Evolutionary conservation across 2,113 vertebrate species (phyloP), one percentile per base, ranked within the genome.

Genomic region (Myotis yumanensis): DNA sequence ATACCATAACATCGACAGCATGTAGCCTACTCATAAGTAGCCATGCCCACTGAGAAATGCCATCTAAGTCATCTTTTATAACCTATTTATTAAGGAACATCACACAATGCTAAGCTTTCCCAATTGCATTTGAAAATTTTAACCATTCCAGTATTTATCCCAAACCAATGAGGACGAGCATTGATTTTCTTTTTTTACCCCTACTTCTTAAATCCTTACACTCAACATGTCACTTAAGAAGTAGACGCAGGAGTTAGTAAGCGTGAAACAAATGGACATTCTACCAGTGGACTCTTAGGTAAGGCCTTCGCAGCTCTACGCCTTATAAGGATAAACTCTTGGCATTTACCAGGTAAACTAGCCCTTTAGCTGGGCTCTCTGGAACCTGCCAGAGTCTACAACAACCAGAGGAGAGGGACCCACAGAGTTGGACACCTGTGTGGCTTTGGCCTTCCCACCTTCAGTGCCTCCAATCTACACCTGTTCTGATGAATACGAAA

Each of bases 131-230:
- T 89, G 40, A 93, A 93, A n/a, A 0, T 64, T 51, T 82, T 71
- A 75, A 64, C 40, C 18, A 64, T 85, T 79, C n/a, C 84, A 80
- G 64, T 52, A 96, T 46, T 79, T 76, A 91, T 83, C 40, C 83
- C n/a, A 69, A 93, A 52, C n/a, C 48, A 68, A 89, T 30, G 30
- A 75, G 25, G 15, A 86, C 12, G 30, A 54, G 11, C 11, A 35
- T 37, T n/a, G 40, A 35, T 76, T 40, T 35, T 43, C 25, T 22
- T 69, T 46, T 35, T 64, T 57, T 32, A 8, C 46, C 11, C 52
- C 62, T 73, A n/a, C 5, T 90, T 68, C 35, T 40, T 57, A n/a
- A 46, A 91, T 89, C 54, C 81, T 86, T 84, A 76, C 7, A 62
- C 11, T 71, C 28, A 72, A 2, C 64, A 28, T 81, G 71, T 40